phyloP scores from a whole-genome alignment of 1,140 invertebrate species.

The Lucilia cuprina region DNA sequence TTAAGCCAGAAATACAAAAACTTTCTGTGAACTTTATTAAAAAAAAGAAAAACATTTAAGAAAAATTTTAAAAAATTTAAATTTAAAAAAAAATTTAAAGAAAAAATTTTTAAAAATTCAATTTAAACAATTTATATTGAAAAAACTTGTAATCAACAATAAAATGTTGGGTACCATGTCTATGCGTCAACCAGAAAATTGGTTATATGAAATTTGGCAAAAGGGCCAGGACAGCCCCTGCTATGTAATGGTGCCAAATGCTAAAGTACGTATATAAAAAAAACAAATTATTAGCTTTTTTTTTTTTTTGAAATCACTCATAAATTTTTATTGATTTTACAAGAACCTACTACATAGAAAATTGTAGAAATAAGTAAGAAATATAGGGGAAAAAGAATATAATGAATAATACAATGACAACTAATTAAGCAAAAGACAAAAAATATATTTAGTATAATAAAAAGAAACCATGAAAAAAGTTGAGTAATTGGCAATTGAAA shows the following conservation, averaged over 20 bases:
- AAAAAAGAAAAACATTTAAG: not conserved
- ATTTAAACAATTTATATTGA: slow-evolving; percentile 34
- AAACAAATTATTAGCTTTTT: not conserved
- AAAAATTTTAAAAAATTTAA: not conserved
- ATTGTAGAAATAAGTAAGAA: not conserved
- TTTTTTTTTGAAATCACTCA: not conserved
- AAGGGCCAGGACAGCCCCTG: slow-evolving; percentile 69
- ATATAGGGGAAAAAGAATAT: not conserved
- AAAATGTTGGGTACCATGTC: slow-evolving; percentile 61
- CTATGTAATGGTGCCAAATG: slow-evolving; percentile 72
- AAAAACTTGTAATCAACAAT: slow-evolving; percentile 21
- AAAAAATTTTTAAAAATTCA: slow-evolving; percentile 4
- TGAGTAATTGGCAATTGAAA: too few species aligned
- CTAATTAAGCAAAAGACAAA: too few species aligned
- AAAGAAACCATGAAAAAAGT: too few species aligned
- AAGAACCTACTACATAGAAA: not conserved
- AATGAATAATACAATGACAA: too few species aligned
- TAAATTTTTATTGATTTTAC: not conserved
- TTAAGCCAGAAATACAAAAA: not conserved
- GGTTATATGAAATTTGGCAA: slow-evolving; percentile 71
- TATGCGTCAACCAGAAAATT: slow-evolving; percentile 64
- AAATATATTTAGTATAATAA: too few species aligned
- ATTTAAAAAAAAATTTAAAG: slow-evolving; percentile 8
- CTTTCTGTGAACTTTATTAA: not conserved
- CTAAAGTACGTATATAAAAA: slow-evolving; percentile 65